Evolutionary conservation across 2,113 vertebrate genomes (phyloP).

Genomic region (Microcebus ravelobensis): DNA sequence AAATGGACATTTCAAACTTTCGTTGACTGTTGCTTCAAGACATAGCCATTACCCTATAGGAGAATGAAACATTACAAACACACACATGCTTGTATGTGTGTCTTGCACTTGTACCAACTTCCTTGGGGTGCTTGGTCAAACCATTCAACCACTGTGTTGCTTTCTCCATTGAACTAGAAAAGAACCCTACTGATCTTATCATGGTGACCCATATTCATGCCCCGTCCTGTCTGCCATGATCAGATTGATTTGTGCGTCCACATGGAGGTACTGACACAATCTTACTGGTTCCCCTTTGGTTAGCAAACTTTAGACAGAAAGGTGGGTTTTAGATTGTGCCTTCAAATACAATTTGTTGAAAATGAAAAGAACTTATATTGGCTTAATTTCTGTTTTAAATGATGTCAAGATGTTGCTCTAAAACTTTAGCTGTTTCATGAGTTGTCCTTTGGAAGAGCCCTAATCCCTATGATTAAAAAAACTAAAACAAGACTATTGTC

Average conservation of each 20-base stretch:
- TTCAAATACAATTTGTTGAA: conserved; percentile 8
- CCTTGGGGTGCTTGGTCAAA: not conserved
- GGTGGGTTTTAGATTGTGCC: not conserved
- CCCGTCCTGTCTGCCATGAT: not conserved
- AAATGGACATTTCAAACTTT: not conserved
- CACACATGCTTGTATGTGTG: not conserved
- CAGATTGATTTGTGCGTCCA: not conserved
- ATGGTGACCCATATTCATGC: not conserved
- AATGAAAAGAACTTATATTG: not conserved
- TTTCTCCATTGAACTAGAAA: conserved; percentile 27
- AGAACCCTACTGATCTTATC: not conserved
- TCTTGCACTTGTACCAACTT: not conserved
- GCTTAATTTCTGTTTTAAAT: conserved; percentile 27
- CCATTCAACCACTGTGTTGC: not conserved
- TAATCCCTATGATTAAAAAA: not conserved
- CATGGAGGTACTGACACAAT: not conserved
- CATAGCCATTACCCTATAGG: not conserved
- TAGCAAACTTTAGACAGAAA: not conserved
- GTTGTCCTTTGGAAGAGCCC: not conserved
- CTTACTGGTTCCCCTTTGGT: not conserved
- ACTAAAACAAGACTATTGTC: not conserved
- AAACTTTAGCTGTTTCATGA: not conserved
- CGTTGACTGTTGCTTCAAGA: not conserved
- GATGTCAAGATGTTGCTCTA: not conserved
- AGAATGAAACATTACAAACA: not conserved